Base-by-base conservation (phyloP, 2,888 invertebrate genomes). In the Tanypteryx hageni region DNA sequence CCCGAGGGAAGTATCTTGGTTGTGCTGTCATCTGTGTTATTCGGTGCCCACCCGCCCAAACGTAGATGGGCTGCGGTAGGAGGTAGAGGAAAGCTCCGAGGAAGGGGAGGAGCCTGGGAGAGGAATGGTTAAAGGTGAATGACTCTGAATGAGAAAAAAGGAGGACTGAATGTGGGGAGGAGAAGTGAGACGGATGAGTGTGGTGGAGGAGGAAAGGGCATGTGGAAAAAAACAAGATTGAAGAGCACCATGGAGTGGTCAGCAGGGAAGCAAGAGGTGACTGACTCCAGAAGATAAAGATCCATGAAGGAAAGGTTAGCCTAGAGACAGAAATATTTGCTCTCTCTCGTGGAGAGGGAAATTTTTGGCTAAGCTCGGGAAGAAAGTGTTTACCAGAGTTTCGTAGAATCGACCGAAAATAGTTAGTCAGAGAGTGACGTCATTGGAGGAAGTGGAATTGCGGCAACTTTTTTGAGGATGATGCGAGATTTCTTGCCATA, bases 241-340 rank as follows among this genome's bases (percentile, higher is more conserved):
- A 44, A 83, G 83, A n/a, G 89, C 61, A 89, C 64, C 64, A 89
- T 31, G 61, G 64, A 68, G 61, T 89, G 89, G 89, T 89, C 89
- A 89, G 89, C 64, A 18, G 31, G 89, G 64, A 44, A 5, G 44
- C 44, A 44, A 44, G 44, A 44, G 83, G 61, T 89, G 64, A 89
- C 61, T 64, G 89, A 89, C 89, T 89, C 89, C 89, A 22, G 44
- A 58, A 89, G 83, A 56, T 27, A 18, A 16, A 44, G 59, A 22
- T 57, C 22, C 27, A 22, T 11, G 27, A 27, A 16, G 56, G 3
- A 83, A 57, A 44, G 56, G 44, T 76, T 76, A 76, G 10, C 76
- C 76, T 3, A 7, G 76, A 27, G 76, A 76, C 22, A 76, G 76
- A 76, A 76, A 13, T 27, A 27, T 76, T 76, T 22, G 76, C 76